These are phyloP conservation scores for Leptodactylus fuscus DNA, from an alignment of 2,113 vertebrate species.

Conservation along the genomic window DNA sequence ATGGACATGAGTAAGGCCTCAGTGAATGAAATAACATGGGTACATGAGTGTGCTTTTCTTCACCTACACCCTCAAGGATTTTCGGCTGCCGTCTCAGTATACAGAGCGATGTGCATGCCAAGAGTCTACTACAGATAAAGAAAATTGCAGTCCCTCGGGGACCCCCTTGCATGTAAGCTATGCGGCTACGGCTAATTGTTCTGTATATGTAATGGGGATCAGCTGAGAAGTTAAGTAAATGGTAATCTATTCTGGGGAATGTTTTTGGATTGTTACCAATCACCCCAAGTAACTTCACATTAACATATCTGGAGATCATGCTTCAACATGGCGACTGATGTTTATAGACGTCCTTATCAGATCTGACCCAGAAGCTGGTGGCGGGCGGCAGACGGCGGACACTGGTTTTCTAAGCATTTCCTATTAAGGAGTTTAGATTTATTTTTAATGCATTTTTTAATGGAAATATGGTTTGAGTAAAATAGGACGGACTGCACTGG, in stretches of 20 bases:
- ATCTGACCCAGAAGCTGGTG: not conserved
- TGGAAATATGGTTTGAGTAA: not conserved
- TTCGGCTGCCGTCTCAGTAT: not conserved
- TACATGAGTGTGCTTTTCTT: not conserved
- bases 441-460: not conserved
- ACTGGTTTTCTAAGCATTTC: not conserved
- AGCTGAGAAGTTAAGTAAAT: slow-evolving; percentile 33
- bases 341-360: not conserved
- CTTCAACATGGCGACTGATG: not conserved
- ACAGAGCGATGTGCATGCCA: not conserved
- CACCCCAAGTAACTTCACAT: not conserved
- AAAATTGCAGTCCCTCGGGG: slow-evolving; percentile 10
- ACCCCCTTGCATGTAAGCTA: slow-evolving; percentile 15
- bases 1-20: not conserved
- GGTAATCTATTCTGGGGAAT: slow-evolving; percentile 6
- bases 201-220: not conserved
- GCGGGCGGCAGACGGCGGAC: not conserved
- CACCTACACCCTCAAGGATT: not conserved
- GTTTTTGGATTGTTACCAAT: slow-evolving; percentile 24
- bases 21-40: not conserved
- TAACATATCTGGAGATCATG: not conserved
- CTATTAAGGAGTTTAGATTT: slow-evolving; percentile 20
- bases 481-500: too few species aligned
- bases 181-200: slow-evolving; percentile 21
- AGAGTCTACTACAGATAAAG: not conserved